Base-by-base conservation (phyloP, 1,140 invertebrate species). In the Brachystomella parvula region DNA sequence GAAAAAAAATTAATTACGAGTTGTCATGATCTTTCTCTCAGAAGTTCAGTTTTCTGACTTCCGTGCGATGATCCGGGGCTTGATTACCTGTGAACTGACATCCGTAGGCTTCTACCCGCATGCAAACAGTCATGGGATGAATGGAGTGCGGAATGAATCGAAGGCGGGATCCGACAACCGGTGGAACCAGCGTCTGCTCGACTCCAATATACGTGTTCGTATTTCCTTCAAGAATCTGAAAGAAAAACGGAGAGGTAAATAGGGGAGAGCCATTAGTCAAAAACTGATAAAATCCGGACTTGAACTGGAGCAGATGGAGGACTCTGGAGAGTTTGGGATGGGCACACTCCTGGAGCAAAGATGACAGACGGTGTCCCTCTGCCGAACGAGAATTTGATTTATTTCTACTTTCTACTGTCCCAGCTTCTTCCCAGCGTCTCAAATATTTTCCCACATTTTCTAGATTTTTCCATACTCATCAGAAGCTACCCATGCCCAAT, bases 81-180 rank as follows among this genome's bases (percentile, higher is more conserved):
- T 6, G 2, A 30, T 79, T 75, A 83, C 85, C 87, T 78, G 82
- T 84, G 82, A 85, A 88, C 56, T 80, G 79, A 73, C 89, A 91
- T 19, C 89, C 89, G 70, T 89, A 86, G 12, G 92, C 71, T 78
- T 94, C 91, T 17, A 92, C 86, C 59, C 91, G 77, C 84, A 94
- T 87, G 80, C 91, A 94, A 47, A 92, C 87, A 0, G 90, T 93
- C 33, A 90, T 80, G 2, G 85, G 82, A 74, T 92, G 88, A 47
- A 88, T 83, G 73, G 88, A 90, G 80, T 89, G 89, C 9, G 90
- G 90, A 49, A 92, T 80, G 75, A 94, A 86, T 26, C 90, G 84
- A 29, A 94, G 82, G 76, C 86, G 85, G 57, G 83, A 86, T 3
- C 89, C 89, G 78, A 90, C 87, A 61, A 90, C 83, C 29, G 89